These are phyloP conservation scores for Calyptommatus sinebrachiatus DNA, from an alignment of 2,113 vertebrate genomes.

Conservation along the genomic window DNA sequence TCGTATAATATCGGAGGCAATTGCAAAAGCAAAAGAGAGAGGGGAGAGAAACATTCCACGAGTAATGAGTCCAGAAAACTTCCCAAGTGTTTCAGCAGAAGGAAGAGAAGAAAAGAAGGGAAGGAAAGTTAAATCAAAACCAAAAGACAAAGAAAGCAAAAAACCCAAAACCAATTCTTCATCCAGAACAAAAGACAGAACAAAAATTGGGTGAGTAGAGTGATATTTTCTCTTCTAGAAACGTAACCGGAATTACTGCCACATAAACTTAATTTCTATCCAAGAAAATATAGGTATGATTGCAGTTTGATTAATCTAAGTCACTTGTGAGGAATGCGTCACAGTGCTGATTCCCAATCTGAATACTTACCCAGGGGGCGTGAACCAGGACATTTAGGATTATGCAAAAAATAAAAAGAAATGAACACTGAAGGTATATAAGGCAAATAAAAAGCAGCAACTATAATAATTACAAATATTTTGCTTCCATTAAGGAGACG, in stretches of 20 bases:
- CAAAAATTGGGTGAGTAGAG: constrained; percentile 90
- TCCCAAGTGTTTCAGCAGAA: constrained; percentile 87
- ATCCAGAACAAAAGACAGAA: constrained; percentile 90
- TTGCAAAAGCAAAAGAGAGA: constrained; percentile 92
- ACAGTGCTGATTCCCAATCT: too few relatives aligned
- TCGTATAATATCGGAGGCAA: constrained; percentile 97
- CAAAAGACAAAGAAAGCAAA: constrained; percentile 84
- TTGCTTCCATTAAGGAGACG: too few relatives aligned
- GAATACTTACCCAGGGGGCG: too few relatives aligned
- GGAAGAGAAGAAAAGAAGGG: constrained; percentile 83
- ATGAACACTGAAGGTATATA: too few relatives aligned
- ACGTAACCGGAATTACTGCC: background rate
- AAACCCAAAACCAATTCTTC: constrained; percentile 82
- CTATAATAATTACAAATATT: too few relatives aligned
- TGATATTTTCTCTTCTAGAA: constrained; percentile 25
- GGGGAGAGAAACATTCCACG: constrained; percentile 96
- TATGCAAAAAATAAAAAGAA: too few relatives aligned
- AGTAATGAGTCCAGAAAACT: constrained; percentile 97
- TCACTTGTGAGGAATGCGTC: too few relatives aligned
- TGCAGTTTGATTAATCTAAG: background rate
- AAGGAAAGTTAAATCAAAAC: constrained; percentile 82
- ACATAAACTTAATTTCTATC: background rate
- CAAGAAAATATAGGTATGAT: background rate
- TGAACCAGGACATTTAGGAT: too few relatives aligned
- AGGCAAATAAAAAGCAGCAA: too few relatives aligned